Percentiles rank a stretch among this genome's conserved stretches.
These are phyloP conservation scores for Meloidogyne hapla DNA, from an alignment of 1,140 invertebrate species.

Conservation along the genomic window DNA sequence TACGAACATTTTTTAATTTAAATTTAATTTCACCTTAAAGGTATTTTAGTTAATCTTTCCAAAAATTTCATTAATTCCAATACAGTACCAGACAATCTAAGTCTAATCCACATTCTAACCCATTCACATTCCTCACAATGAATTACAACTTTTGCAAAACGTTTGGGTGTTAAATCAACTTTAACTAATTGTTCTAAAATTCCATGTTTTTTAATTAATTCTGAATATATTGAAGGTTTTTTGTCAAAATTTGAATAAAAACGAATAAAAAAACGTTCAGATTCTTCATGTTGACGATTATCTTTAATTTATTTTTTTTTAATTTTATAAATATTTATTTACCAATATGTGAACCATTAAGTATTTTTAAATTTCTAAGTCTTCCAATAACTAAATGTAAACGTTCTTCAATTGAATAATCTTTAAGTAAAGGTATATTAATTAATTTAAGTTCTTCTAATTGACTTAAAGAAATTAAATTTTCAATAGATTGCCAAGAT, in stretches of 20 bases:
- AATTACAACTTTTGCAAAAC: slow-evolving; percentile 25
- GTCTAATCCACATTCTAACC: slow-evolving; percentile 9
- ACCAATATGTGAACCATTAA: slow-evolving; percentile 35
- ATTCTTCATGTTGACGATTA: slow-evolving; percentile 24
- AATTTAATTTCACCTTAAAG: slow-evolving; percentile 22
- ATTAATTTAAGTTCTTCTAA: slow-evolving; percentile 31
- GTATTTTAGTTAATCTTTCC: slow-evolving; percentile 25
- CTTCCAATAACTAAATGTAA: slow-evolving; percentile 33
- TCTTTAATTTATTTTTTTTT: neutral
- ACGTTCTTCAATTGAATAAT: neutral
- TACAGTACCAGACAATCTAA: slow-evolving; percentile 31
- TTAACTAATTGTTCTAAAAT: slow-evolving; percentile 36
- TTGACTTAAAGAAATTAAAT: slow-evolving; percentile 14
- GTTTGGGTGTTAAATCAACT: slow-evolving; percentile 38
- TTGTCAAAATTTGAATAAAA: slow-evolving; percentile 17
- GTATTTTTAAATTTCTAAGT: slow-evolving; percentile 32
- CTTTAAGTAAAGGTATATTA: slow-evolving; percentile 25
- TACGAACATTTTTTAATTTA: too few relatives aligned
- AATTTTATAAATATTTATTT: neutral
- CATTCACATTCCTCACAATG: slow-evolving; percentile 33
- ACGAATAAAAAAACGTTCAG: slow-evolving; percentile 40
- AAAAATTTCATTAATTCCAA: slow-evolving; percentile 31
- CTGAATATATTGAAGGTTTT: slow-evolving; percentile 29
- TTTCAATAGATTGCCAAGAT: slow-evolving; percentile 35
- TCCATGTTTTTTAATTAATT: slow-evolving; percentile 29